phyloP scores from a whole-genome alignment of 2,888 invertebrate species.

The Prosopocoilus inquinatus region DNA sequence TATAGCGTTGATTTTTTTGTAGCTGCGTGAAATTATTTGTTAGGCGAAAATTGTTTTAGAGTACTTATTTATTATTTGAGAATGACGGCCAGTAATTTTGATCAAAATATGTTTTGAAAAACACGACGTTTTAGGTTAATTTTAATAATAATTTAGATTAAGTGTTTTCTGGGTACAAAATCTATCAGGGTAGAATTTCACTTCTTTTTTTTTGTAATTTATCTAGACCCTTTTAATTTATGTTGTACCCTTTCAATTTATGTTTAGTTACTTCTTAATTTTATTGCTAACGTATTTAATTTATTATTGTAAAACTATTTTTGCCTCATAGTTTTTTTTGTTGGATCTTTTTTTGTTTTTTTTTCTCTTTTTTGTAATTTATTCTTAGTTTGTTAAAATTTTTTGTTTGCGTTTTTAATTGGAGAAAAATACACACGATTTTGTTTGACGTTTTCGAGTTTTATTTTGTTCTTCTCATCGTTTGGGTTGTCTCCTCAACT shows the following conservation, averaged over 20 bases:
- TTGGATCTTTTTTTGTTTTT: slow-evolving; percentile 26
- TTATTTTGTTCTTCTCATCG: neutral
- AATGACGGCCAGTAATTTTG: slow-evolving; percentile 19
- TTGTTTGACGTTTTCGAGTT: neutral
- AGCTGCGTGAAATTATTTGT: slow-evolving; percentile 7
- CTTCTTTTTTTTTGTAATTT: neutral
- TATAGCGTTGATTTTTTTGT: slow-evolving; percentile 9
- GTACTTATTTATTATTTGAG: neutral
- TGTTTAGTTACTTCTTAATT: neutral
- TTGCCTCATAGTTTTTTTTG: slow-evolving; percentile 5
- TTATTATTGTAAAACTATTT: too few relatives aligned
- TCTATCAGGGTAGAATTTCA: too few relatives aligned
- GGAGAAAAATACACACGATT: neutral
- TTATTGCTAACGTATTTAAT: too few relatives aligned
- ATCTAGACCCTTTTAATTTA: slow-evolving; percentile 1
- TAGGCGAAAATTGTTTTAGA: slow-evolving; percentile 2
- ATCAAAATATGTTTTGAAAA: slow-evolving; percentile 7
- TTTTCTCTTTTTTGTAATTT: slow-evolving; percentile 22
- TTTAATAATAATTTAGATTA: too few relatives aligned
- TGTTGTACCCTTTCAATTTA: slow-evolving; percentile 1
- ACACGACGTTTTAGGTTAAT: too few relatives aligned
- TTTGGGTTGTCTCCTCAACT: too few relatives aligned
- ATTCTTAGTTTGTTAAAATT: neutral
- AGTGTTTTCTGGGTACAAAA: too few relatives aligned
- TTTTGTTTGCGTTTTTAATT: slow-evolving; percentile 1